Base-by-base conservation (phyloP, 2,113 vertebrate genomes). In the Xiphophorus couchianus region DNA sequence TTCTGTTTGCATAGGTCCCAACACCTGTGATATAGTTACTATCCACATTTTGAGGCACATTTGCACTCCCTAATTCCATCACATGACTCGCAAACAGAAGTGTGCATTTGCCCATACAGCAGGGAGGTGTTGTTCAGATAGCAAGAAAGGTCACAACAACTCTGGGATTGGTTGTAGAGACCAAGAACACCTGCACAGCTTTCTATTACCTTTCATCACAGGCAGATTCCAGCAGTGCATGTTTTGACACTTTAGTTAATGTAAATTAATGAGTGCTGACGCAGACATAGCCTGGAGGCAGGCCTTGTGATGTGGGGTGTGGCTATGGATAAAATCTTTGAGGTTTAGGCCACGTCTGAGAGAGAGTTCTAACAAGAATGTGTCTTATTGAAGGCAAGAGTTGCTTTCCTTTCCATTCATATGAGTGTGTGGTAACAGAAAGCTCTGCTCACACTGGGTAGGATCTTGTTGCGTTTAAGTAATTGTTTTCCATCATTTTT, bases 191-290 rank as follows among this genome's bases (percentile, higher is more conserved):
- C 93, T 94, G 93, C 76, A 19, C 71, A 81, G 83, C 84, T 87
- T 86, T 88, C 87, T 78, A 60, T 81, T 69, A 79, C 86, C 91
- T 93, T 91, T 94, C 91, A 90, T 91, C 90, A 84, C 67, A 71
- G 76, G 82, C 81, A 84, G 91, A 93, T 92, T 94, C 92, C 92
- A 90, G 84, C 72, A 48, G 85, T 88, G 88, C 88, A 81, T 94
- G 93, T 94, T 94, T 93, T 94, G 93, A 94, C 94, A 94, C 91
- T 93, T 93, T 91, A 81, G 86, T 92, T 94, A 92, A 92, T 93
- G 93, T 92, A 93, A 93, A 94, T 94, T 90, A 94, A 94, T 92
- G 91, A 93, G 90, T 60, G 82, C 89, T 93, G 93, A 94, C 86
- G 88, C 91, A 93, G 93, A 93, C 87, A 48, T 88, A 80, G 87